Base-by-base conservation (phyloP, 1,140 invertebrate species). In the Diploscapter pachys region DNA sequence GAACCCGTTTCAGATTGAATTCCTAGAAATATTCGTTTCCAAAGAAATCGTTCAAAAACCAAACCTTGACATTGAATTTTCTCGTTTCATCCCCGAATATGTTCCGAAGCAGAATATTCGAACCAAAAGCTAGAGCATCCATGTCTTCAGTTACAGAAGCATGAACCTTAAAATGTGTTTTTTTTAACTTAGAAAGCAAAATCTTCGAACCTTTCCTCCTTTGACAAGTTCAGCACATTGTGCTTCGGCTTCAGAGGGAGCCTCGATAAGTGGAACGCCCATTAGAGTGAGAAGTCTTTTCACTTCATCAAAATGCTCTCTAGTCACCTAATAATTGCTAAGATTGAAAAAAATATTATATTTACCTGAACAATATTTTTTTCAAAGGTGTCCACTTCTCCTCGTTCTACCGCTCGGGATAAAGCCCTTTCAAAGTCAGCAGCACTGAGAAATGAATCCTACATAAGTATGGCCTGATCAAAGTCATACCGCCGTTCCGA, bases 141-240 rank as follows among this genome's bases (percentile, higher is more conserved):
- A 99, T 99, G 90, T 99, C 97, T 86, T 99, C 97, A 3, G 97
- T 99, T 0, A 96, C 97, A 8, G 93, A 92, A 2, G 92, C 96
- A 87, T 90, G 99, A 0, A 98, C 94, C 66, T 68, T 31, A 31
- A 6, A 68, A 56, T 8, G 5, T 11, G 5, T 51, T 9, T 6
- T 68, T 68, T 11, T 11, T 59, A 59, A 11, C 57, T 59, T 11
- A 11, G 31, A 59, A 59, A 2, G 9, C 1, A 59, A 11, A 59
- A 31, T 31, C 9, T 6, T 56, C 66, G 9, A 5, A 68, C 73
- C 88, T 96, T 95, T 11, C 93, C 94, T 11, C 91, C 80, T 87
- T 95, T 96, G 0, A 93, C 95, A 78, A 99, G 85, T 49, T 92
- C 93, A 11, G 96, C 95, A 89, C 97, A 99, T 84, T 99, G 96